Evolutionary conservation across 2,888 invertebrate genomes (phyloP), one percentile per base, ranked within the genome.

Genomic region (Leucozona laternaria): DNA sequence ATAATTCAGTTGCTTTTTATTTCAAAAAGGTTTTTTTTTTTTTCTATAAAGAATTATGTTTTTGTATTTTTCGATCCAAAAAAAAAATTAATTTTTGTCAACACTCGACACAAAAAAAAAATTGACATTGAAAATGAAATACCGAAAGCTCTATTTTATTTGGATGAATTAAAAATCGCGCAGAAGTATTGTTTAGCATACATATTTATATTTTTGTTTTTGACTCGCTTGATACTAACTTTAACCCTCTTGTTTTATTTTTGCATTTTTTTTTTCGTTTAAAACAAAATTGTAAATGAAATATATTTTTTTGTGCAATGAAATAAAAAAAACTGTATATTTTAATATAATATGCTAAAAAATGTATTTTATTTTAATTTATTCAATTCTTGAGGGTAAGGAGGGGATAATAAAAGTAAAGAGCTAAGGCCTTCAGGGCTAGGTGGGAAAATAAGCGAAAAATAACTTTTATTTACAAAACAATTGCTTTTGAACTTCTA

Each of bases 241-340:
- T 83, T 79, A 83, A 83, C 87, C 87, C 87, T 88, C 84, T 84
- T 88, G 80, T 85, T 88, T 85, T 75, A 80, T 84, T 73, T 25
- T 76, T 75, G 57, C 66, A 80, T 79, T 55, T 73, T 43, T 71
- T 4, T 57, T 31, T 68, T 55, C n/a, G 11, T 53, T 57, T 68
- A 22, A 11, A 57, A 57, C n/a, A 68, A 62, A 62, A 34, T 48
- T 25, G 10, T 45, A 70, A 57, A 71, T 64, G 71, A 76, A 55
- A 57, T 73, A 72, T 57, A 48, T 55, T 31, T 37, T 45, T 60
- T 70, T 79, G 79, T 64, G 64, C 64, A 57, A 78, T 78, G 53
- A 81, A 79, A 68, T 64, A 13, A 71, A 53, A 79, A 43, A 71
- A 64, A 75, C 37, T 79, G 76, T 40, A 64, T 28, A 80, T 75